phyloP scores from a whole-genome alignment of 2,113 vertebrate species.

The Chionis minor region DNA sequence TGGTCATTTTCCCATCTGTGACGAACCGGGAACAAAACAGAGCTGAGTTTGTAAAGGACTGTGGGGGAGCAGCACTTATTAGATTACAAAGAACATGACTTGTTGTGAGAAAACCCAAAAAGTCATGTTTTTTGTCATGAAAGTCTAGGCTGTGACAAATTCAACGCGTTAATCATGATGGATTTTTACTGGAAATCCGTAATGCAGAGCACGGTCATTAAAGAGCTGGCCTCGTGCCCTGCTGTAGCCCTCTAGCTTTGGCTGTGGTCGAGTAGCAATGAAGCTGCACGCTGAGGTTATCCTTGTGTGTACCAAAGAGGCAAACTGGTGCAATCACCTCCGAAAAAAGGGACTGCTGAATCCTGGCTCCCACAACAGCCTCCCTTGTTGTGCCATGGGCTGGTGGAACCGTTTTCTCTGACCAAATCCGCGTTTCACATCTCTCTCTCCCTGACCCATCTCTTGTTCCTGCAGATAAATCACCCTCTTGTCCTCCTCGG shows the following conservation, averaged over 20 bases:
- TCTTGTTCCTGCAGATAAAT: slow-evolving; percentile 35
- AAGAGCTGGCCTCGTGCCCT: not conserved
- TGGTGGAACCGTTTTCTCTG: not conserved
- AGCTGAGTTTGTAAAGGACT: slow-evolving; percentile 42
- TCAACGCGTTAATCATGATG: slow-evolving; percentile 43
- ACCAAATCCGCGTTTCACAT: not conserved
- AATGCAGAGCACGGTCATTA: not conserved
- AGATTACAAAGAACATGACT: slow-evolving; percentile 64
- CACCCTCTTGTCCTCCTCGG: slow-evolving; percentile 30
- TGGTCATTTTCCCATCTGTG: slow-evolving; percentile 60
- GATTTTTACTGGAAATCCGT: slow-evolving; percentile 55
- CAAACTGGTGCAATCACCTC: not conserved
- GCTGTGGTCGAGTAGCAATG: not conserved
- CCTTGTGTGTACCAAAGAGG: not conserved
- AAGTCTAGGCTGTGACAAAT: slow-evolving; percentile 49
- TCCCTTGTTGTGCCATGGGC: not conserved
- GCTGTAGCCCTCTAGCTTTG: not conserved
- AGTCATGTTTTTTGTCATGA: slow-evolving; percentile 60
- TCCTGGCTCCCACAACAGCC: not conserved
- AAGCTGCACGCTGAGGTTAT: not conserved
- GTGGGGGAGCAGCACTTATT: slow-evolving; percentile 28
- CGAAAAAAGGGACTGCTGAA: not conserved
- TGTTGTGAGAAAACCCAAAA: slow-evolving; percentile 54
- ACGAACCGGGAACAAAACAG: slow-evolving; percentile 26
- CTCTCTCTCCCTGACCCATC: slow-evolving; percentile 20